Conservation (phyloP, 2,888 invertebrate species). For the Melieria crassipennis region DNA sequence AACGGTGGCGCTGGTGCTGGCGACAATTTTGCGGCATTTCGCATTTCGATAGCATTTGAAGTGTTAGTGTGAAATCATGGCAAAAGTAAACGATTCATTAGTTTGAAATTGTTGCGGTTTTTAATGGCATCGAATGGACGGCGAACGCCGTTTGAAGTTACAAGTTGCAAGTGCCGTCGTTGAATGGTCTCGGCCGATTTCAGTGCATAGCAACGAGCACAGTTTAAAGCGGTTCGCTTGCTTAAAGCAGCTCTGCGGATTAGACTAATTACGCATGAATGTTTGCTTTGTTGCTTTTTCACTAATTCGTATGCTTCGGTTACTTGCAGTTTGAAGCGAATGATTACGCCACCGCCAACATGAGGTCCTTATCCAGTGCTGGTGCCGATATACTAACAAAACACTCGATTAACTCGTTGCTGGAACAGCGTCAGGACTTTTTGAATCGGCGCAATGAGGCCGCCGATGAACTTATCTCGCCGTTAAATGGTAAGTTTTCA, state of each 20-base stretch:
- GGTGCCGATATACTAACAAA: constrained; percentile 66
- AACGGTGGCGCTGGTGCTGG: not conserved
- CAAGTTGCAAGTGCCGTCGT: too few species aligned
- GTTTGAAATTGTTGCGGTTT: constrained; percentile 41
- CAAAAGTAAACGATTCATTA: constrained; percentile 60
- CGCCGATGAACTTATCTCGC: constrained; percentile 53
- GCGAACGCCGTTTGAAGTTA: too few species aligned
- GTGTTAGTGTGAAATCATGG: constrained; percentile 47
- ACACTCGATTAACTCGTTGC: constrained; percentile 69
- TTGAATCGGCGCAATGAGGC: constrained; percentile 51
- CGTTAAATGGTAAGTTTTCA: constrained; percentile 57
- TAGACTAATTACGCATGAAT: too few species aligned
- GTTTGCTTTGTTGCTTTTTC: too few species aligned
- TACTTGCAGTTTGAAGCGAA: constrained; percentile 51
- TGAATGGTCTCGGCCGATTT: too few species aligned
- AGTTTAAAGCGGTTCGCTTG: too few species aligned
- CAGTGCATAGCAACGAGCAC: too few species aligned
- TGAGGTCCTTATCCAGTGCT: constrained; percentile 53
- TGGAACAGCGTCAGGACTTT: constrained; percentile 64
- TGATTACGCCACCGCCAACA: constrained; percentile 46
- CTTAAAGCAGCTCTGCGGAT: too few species aligned
- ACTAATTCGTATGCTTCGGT: not conserved
- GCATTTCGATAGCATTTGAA: constrained; percentile 40
- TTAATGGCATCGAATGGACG: constrained; percentile 7
- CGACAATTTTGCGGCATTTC: constrained; percentile 7